Evolutionary conservation across 2,797 vertebrate species (phyloP).

Genomic region (Manis pentadactyla): DNA sequence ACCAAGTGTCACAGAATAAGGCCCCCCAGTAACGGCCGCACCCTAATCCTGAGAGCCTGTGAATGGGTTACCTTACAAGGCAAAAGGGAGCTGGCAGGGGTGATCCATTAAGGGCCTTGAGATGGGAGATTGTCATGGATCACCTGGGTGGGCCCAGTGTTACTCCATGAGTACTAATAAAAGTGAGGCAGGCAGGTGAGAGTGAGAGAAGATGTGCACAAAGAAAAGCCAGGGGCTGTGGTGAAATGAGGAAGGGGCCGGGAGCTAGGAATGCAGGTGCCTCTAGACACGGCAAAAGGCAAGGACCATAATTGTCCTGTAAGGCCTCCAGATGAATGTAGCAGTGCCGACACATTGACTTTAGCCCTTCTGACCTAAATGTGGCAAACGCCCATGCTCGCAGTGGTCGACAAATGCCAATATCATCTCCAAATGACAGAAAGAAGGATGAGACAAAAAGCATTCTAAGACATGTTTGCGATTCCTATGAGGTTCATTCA

Average conservation of each 20-base stretch:
- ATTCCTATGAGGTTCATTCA: background rate
- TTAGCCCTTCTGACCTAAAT: background rate
- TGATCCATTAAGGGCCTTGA: background rate
- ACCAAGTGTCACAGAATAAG: background rate
- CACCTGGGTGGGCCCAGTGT: no score
- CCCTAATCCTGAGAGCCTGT: background rate
- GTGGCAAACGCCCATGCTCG: accelerated
- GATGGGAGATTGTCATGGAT: background rate
- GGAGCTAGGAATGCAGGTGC: accelerated
- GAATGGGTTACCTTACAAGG: no score
- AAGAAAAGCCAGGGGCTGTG: no score
- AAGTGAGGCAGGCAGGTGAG: background rate
- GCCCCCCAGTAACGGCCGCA: background rate
- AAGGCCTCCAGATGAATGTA: no score
- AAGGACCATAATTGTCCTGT: background rate
- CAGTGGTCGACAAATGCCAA: background rate
- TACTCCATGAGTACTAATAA: background rate
- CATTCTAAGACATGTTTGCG: background rate
- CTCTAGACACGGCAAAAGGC: background rate
- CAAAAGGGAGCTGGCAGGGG: background rate
- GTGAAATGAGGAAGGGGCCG: background rate
- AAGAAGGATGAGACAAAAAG: background rate
- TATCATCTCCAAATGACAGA: background rate
- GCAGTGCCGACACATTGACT: background rate
- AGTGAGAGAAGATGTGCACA: background rate